Evolutionary conservation across 2,113 vertebrate genomes (phyloP).

Genomic region (Perca fluviatilis): DNA sequence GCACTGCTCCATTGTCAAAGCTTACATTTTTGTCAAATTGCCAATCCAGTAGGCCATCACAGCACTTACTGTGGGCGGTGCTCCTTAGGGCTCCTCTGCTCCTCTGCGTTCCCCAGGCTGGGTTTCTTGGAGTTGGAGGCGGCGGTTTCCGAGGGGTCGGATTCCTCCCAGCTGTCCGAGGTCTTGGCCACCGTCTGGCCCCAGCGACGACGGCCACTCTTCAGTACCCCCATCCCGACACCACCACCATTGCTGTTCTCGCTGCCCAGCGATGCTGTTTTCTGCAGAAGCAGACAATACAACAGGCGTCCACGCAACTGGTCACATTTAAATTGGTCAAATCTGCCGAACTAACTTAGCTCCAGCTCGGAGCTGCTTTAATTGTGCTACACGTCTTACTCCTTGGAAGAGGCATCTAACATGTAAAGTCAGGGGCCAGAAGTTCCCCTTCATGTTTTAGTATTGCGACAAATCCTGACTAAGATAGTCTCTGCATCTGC

Average conservation of each 20-base stretch:
- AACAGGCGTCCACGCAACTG: not conserved
- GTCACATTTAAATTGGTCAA: not conserved
- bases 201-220: conserved; percentile 92
- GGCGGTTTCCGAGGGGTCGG: conserved; percentile 86
- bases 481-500: not conserved
- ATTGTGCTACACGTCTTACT: not conserved
- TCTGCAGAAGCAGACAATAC: conserved; percentile 75
- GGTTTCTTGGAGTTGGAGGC: conserved; percentile 92
- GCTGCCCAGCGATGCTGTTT: conserved; percentile 74
- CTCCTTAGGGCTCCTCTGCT: conserved; percentile 87
- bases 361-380: too few relatives aligned
- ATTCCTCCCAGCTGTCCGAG: conserved; percentile 90
- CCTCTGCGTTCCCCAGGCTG: conserved; percentile 83
- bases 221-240: conserved; percentile 70
- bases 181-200: conserved; percentile 89
- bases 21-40: conserved; percentile 1
- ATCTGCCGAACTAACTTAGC: not conserved
- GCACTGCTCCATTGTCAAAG: not conserved
- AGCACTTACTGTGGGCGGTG: conserved; percentile 69
- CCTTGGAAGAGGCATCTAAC: not conserved
- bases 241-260: conserved; percentile 69
- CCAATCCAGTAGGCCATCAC: not conserved
- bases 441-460: not conserved
- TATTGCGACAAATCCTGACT: not conserved
- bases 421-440: not conserved